Conservation (phyloP, 2,888 invertebrate genomes). For the Agrotis puta region DNA sequence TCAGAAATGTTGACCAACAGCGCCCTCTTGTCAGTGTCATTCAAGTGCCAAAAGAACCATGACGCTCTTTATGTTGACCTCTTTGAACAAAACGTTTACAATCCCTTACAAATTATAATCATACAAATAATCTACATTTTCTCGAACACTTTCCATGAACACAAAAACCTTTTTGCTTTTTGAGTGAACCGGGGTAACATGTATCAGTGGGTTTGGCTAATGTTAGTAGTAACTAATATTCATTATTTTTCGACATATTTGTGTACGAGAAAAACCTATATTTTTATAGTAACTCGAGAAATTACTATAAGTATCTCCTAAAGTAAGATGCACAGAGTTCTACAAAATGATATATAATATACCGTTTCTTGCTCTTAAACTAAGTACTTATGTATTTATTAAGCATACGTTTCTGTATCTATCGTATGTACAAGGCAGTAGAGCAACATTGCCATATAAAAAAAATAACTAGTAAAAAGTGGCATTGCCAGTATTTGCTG, state of each 20-base stretch:
- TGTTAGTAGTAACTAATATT: constrained; percentile 40
- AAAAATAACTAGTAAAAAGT: constrained; percentile 23
- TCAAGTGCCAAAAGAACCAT: constrained; percentile 1
- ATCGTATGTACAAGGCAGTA: constrained; percentile 44
- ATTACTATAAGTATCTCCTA: not conserved
- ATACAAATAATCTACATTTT: constrained; percentile 38
- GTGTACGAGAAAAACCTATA: constrained; percentile 24
- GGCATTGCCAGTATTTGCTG: constrained; percentile 35
- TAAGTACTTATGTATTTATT: constrained; percentile 35
- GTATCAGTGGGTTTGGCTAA: constrained; percentile 65
- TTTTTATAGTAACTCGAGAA: not conserved
- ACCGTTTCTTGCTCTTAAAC: constrained; percentile 9
- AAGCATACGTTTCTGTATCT: constrained; percentile 24
- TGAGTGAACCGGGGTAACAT: constrained; percentile 62
- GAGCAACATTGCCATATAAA: constrained; percentile 25
- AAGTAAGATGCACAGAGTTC: constrained; percentile 2
- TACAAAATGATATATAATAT: not conserved
- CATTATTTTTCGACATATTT: constrained; percentile 17
- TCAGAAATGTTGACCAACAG: not conserved
- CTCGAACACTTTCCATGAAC: constrained; percentile 19
- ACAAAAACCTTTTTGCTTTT: constrained; percentile 39
- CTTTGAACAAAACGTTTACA: constrained; percentile 35
- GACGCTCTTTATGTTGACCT: constrained; percentile 20
- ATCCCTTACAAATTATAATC: constrained; percentile 34
- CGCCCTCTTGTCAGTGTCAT: not conserved